Evolutionary conservation across 2,888 invertebrate genomes (phyloP).

Genomic region (Conchocele bisecta): DNA sequence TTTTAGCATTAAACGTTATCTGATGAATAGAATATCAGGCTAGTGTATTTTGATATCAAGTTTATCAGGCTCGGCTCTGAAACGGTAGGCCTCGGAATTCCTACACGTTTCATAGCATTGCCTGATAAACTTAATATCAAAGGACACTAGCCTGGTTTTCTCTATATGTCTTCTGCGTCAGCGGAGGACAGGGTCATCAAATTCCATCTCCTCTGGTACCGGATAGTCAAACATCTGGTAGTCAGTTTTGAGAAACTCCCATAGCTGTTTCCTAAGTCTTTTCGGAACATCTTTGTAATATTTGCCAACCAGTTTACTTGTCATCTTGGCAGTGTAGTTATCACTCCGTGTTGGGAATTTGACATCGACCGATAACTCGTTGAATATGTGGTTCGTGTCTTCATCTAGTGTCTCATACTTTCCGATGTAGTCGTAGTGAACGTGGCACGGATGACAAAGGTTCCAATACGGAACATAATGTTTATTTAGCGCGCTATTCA

Average conservation of each 20-base stretch:
- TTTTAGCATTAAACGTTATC: too few relatives aligned
- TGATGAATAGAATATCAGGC: too few relatives aligned
- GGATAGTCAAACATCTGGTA: slow-evolving; percentile 91
- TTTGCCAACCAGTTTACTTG: slow-evolving; percentile 87
- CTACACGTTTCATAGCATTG: too few relatives aligned
- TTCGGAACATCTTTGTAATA: slow-evolving; percentile 90
- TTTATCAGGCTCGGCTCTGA: too few relatives aligned
- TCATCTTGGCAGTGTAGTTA: slow-evolving; percentile 86
- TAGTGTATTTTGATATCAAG: too few relatives aligned
- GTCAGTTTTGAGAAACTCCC: slow-evolving; percentile 88
- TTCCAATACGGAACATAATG: slow-evolving; percentile 94
- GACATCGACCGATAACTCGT: slow-evolving; percentile 60
- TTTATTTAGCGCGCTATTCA: slow-evolving; percentile 87
- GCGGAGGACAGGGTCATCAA: too few relatives aligned
- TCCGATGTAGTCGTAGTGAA: slow-evolving; percentile 94
- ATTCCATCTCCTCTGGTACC: too few relatives aligned
- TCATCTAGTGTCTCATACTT: slow-evolving; percentile 93
- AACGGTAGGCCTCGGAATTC: too few relatives aligned
- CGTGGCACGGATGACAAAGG: slow-evolving; percentile 92
- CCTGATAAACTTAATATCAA: too few relatives aligned
- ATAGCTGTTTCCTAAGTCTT: too few relatives aligned
- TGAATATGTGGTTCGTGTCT: slow-evolving; percentile 86
- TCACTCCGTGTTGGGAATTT: slow-evolving; percentile 72
- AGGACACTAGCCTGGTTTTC: too few relatives aligned
- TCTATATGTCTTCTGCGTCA: too few relatives aligned